Percentiles rank a stretch among this genome's conserved stretches.
These are phyloP conservation scores for Oncopodura yosiiana DNA, from an alignment of 1,140 invertebrate genomes.

Conservation along the genomic window DNA sequence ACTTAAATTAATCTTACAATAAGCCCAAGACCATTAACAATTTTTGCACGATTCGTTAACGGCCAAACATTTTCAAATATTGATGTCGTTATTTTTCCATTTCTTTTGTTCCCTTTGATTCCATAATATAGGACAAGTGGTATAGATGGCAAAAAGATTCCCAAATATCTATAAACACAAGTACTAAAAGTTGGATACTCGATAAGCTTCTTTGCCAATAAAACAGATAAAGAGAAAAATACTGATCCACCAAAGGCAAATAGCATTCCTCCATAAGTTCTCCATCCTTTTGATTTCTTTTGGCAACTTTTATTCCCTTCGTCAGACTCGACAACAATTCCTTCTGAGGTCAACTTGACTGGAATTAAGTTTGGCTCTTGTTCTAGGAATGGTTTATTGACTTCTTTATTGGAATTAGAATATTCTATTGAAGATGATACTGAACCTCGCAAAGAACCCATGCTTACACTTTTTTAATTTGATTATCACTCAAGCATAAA, in stretches of 20 bases:
- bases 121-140: constrained; percentile 11
- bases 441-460: no score
- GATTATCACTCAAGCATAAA: no score
- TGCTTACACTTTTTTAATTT: no score
- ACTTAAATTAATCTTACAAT: constrained; percentile 3
- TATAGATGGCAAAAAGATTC: constrained; percentile 17
- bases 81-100: background rate
- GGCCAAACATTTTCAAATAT: constrained; percentile 25
- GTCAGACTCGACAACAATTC: no score
- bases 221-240: constrained; percentile 18
- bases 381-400: no score
- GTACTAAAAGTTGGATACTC: constrained; percentile 8
- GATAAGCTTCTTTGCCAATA: constrained; percentile 17
- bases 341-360: no score
- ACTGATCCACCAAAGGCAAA: constrained; percentile 14
- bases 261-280: constrained; percentile 13
- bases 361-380: no score
- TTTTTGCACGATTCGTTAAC: constrained; percentile 7
- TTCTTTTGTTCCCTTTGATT: no score
- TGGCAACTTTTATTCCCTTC: no score
- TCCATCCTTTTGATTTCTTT: constrained; percentile 1
- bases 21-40: constrained; percentile 1
- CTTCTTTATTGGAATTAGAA: no score
- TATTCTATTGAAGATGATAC: no score
- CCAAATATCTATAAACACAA: constrained; percentile 20